Evolutionary conservation across 2,888 invertebrate species (phyloP).

Genomic region (Furcula furcula): DNA sequence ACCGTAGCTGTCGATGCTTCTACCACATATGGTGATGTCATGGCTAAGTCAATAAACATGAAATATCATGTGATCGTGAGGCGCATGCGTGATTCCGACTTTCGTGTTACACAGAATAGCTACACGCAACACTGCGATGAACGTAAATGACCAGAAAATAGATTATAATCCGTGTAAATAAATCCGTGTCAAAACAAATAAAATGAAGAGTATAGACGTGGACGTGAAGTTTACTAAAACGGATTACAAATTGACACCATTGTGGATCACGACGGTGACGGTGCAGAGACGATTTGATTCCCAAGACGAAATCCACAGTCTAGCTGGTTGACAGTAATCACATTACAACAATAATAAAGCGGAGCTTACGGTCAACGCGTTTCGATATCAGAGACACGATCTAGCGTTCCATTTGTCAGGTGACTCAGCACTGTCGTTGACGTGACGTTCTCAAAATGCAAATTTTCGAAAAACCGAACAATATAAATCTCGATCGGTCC

Average conservation of each 20-base stretch:
- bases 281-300: constrained; percentile 46
- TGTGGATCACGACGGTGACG: constrained; percentile 36
- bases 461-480: constrained; percentile 77
- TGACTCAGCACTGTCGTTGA: constrained; percentile 79
- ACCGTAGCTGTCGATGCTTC: constrained; percentile 60
- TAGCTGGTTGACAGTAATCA: constrained; percentile 75
- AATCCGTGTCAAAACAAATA: constrained; percentile 1
- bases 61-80: constrained; percentile 69
- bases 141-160: constrained; percentile 41
- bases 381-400: constrained; percentile 73
- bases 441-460: constrained; percentile 80
- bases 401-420: constrained; percentile 75
- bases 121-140: constrained; percentile 53
- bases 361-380: constrained; percentile 78
- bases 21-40: constrained; percentile 75
- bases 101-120: constrained; percentile 58
- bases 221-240: constrained; percentile 23
- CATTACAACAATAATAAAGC: constrained; percentile 72
- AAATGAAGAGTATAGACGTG: background rate
- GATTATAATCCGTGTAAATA: constrained; percentile 27
- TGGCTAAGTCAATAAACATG: constrained; percentile 76
- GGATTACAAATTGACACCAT: constrained; percentile 43
- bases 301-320: constrained; percentile 49
- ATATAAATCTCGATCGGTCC: constrained; percentile 72
- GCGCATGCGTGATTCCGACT: constrained; percentile 57